A percentile compares a stretch with the other conserved stretches of the same genome.
Evolutionary conservation across 2,797 vertebrate species (phyloP).

Genomic region (Acipenser transmontanus): DNA sequence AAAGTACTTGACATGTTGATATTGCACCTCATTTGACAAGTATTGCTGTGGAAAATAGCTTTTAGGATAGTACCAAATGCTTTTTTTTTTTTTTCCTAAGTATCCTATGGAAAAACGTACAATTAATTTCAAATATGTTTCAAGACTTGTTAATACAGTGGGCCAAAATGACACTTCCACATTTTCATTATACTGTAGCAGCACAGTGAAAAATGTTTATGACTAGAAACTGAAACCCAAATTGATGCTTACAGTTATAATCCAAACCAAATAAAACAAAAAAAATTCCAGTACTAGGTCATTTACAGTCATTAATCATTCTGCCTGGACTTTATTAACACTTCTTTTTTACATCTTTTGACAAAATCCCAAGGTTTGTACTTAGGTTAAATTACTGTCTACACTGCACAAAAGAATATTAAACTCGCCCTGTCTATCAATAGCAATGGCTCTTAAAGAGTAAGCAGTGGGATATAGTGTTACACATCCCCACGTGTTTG

Average conservation of each 20-base stretch:
- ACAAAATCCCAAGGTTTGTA: constrained; percentile 30
- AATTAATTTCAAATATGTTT: too few species aligned
- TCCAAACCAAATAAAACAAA: constrained; percentile 58
- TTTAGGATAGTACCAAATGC: too few species aligned
- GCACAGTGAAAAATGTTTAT: constrained; percentile 25
- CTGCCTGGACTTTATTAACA: constrained; percentile 33
- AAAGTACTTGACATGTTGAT: too few species aligned
- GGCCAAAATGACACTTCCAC: too few species aligned
- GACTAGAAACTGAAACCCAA: constrained; percentile 36
- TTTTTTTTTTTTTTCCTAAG: too few species aligned
- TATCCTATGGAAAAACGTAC: too few species aligned
- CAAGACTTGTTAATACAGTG: too few species aligned
- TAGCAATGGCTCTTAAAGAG: not conserved
- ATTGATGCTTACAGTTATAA: constrained; percentile 34
- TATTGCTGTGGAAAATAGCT: too few species aligned
- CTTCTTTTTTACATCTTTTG: constrained; percentile 32
- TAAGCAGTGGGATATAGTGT: too few species aligned
- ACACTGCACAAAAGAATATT: constrained; percentile 19
- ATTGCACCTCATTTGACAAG: too few species aligned
- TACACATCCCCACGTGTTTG: too few species aligned
- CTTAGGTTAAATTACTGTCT: constrained; percentile 20
- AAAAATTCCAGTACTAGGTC: constrained; percentile 39
- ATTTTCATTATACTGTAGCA: constrained; percentile 11
- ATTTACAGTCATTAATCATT: constrained; percentile 40
- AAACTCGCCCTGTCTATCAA: constrained; percentile 9